Evolutionary conservation across 2,888 invertebrate genomes (phyloP).

Genomic region (Pristionchus maxplancki): DNA sequence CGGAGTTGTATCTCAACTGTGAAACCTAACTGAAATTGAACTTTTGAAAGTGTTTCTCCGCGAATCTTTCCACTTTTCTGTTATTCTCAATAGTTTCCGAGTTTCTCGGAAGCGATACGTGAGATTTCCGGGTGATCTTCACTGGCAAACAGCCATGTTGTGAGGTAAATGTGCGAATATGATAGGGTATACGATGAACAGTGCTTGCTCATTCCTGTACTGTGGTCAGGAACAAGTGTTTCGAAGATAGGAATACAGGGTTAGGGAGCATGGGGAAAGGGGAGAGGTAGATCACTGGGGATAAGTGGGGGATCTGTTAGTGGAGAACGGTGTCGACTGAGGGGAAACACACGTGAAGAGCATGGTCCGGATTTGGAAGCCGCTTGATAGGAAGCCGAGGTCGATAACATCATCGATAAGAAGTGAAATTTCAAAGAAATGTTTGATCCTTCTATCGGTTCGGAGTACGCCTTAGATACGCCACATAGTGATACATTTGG

Average conservation of each 20-base stretch:
- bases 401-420: not conserved
- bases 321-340: not conserved
- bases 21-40: no score
- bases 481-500: no score
- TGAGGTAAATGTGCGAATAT: not conserved
- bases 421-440: not conserved
- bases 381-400: not conserved
- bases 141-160: not conserved
- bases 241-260: not conserved
- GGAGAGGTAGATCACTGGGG: not conserved
- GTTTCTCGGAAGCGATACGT: not conserved
- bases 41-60: no score
- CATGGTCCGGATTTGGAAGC: not conserved
- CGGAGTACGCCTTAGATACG: no score
- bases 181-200: not conserved
- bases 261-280: not conserved
- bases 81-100: no score
- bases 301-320: slow-evolving; percentile 25
- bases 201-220: not conserved
- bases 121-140: not conserved
- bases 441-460: not conserved
- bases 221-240: not conserved
- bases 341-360: not conserved
- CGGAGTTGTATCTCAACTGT: no score
- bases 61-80: no score